These are phyloP conservation scores for Drosophila navojoa DNA, from an alignment of 1,140 invertebrate genomes.

Conservation along the genomic window DNA sequence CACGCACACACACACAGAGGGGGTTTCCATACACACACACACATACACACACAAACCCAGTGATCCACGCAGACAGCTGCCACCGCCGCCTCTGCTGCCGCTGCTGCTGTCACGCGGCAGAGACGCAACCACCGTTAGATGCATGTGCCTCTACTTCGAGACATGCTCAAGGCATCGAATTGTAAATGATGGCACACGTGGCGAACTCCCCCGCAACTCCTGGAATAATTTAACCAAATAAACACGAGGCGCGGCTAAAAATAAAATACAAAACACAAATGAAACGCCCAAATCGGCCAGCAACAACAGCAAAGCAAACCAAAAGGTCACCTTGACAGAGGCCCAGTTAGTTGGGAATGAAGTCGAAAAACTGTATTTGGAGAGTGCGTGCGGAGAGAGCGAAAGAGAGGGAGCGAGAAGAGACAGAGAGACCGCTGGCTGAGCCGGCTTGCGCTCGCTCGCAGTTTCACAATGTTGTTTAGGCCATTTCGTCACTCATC, in stretches of 20 bases:
- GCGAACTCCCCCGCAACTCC: slow-evolving; percentile 39
- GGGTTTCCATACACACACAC: neutral
- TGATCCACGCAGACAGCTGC: slow-evolving; percentile 7
- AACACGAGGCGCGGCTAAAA: slow-evolving; percentile 27
- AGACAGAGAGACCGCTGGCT: neutral
- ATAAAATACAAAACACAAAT: slow-evolving; percentile 54
- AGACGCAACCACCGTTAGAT: slow-evolving; percentile 35
- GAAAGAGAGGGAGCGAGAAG: slow-evolving; percentile 3
- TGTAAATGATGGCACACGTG: slow-evolving; percentile 37
- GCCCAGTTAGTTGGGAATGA: slow-evolving; percentile 42
- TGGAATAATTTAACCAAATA: slow-evolving; percentile 47
- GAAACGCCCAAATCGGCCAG: neutral
- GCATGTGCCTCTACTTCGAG: neutral
- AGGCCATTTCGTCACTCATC: slow-evolving; percentile 76
- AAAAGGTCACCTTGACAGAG: slow-evolving; percentile 76
- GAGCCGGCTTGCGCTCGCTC: slow-evolving; percentile 29
- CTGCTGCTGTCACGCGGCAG: slow-evolving; percentile 42
- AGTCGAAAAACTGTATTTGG: slow-evolving; percentile 61
- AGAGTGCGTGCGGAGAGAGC: slow-evolving; percentile 43
- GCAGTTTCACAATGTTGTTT: slow-evolving; percentile 63
- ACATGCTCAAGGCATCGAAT: slow-evolving; percentile 5
- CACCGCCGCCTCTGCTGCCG: neutral
- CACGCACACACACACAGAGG: slow-evolving; percentile 2
- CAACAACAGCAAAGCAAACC: slow-evolving; percentile 26
- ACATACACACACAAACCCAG: slow-evolving; percentile 7